Conservation (phyloP, 2,113 vertebrate genomes). For the Centropus unirufus region DNA sequence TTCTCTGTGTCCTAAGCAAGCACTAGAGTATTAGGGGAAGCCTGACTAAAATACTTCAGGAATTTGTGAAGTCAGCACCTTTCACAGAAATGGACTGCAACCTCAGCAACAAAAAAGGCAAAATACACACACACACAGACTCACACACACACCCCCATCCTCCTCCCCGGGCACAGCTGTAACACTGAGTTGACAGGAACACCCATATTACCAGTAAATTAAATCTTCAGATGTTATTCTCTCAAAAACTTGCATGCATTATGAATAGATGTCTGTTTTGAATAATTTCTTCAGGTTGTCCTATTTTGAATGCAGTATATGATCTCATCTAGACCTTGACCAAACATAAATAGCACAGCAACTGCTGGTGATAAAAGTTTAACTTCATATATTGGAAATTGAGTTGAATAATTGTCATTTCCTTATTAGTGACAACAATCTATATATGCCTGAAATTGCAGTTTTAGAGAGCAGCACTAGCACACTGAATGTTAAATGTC, state of each 20-base stretch:
- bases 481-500: background rate
- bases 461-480: background rate
- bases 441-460: background rate
- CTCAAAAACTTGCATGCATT: background rate
- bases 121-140: background rate
- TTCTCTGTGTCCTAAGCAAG: constrained; percentile 20
- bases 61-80: constrained; percentile 60
- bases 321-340: background rate
- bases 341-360: background rate
- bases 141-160: too few relatives aligned
- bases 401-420: background rate
- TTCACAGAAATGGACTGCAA: background rate
- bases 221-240: background rate
- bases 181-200: background rate
- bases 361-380: background rate
- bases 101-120: constrained; percentile 7
- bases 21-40: constrained; percentile 23
- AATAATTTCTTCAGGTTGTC: background rate
- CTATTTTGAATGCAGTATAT: background rate
- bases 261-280: background rate
- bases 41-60: constrained; percentile 45
- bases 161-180: background rate
- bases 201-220: background rate
- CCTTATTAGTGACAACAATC: background rate
- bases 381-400: background rate